These are phyloP conservation scores for Porites rus DNA, from an alignment of 92 coral and sea anemone genomes.

Conservation along the genomic window DNA sequence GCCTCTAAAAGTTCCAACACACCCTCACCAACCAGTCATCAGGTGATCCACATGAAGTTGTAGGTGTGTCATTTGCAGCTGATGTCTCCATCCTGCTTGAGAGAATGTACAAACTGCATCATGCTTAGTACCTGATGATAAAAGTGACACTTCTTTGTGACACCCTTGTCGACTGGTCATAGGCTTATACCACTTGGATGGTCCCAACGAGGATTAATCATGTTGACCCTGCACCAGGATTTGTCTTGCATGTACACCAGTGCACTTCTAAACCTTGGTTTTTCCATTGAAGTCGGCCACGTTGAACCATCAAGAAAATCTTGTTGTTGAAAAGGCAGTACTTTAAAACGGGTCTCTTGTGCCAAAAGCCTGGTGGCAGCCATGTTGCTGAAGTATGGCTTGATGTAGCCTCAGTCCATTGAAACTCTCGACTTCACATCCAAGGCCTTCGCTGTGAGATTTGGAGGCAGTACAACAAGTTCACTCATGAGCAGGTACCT, in stretches of 20 bases:
- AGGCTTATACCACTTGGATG: slow-evolving; percentile 50
- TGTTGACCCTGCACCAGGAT: slow-evolving; percentile 65
- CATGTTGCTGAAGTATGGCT: slow-evolving; percentile 27
- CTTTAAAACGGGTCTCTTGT: no score
- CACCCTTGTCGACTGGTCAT: slow-evolving; percentile 44
- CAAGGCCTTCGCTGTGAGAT: slow-evolving; percentile 58
- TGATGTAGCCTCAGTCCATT: slow-evolving; percentile 51
- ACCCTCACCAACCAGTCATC: slow-evolving; percentile 54
- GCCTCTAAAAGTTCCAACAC: slow-evolving; percentile 57
- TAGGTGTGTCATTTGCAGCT: no score
- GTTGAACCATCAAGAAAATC: background rate
- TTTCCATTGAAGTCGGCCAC: slow-evolving; percentile 52
- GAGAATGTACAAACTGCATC: no score
- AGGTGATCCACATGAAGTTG: slow-evolving; percentile 52
- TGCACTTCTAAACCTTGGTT: slow-evolving; percentile 44
- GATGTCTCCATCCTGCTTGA: no score
- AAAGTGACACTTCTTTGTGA: slow-evolving; percentile 46
- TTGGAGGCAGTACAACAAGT: slow-evolving; percentile 54
- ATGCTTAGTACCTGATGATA: slow-evolving; percentile 51
- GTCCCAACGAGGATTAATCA: slow-evolving; percentile 48
- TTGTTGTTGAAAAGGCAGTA: no score
- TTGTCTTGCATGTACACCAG: slow-evolving; percentile 34
- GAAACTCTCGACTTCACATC: slow-evolving; percentile 13
- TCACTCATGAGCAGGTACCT: slow-evolving; percentile 52
- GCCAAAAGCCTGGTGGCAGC: background rate